Evolutionary conservation across 2,113 vertebrate species (phyloP), one percentile per base, ranked within the genome.

Genomic region (Deroptyus accipitrinus): DNA sequence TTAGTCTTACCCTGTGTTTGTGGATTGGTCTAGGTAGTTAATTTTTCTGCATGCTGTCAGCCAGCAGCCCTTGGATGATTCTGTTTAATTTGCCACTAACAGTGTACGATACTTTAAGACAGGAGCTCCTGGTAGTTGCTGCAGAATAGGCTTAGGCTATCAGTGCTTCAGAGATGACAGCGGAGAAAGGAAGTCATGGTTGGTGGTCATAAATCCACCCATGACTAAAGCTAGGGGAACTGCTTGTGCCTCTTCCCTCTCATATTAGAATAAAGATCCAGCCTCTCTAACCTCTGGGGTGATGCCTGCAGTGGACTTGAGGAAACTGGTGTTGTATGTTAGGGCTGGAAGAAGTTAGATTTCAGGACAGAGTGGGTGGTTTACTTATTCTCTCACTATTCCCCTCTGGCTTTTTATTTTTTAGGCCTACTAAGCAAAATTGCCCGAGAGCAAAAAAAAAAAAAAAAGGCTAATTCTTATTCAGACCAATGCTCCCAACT

Each of bases 391-490:
- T 87, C 30, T 90, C 51, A 23, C 19, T 83, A 7, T 11, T 77
- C 15, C 9, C 55, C 15, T 0, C 0, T 67, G 41, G 28, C 17
- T 83, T 66, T 51, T 75, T 33, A 30, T 35, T 83, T 93, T 88
- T 86, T 63, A 48, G 24, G 31, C 22, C 48, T 83, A 37, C 54
- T 88, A 83, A 92, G 54, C 90, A 94, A 86, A 86, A 81, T 31
- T 74, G 46, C 17, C 37, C 48, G 86, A 66, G 28, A 44, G 49
- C 8, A 10, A n/a, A 31, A 20, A 44, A 70, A 70, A 13, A 17
- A 41, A 57, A 55, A 48, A 46, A 33, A 62, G 44, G 27, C 64
- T 89, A 31, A 68, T 97, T 95, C 86, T 95, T 79, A 94, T 95
- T 95, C 91, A 90, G 69, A 64, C 22, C 62, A 42, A 0, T 88